These are phyloP conservation scores for Rattus rattus DNA, from an alignment of 2,113 vertebrate genomes.

Conservation along the genomic window DNA sequence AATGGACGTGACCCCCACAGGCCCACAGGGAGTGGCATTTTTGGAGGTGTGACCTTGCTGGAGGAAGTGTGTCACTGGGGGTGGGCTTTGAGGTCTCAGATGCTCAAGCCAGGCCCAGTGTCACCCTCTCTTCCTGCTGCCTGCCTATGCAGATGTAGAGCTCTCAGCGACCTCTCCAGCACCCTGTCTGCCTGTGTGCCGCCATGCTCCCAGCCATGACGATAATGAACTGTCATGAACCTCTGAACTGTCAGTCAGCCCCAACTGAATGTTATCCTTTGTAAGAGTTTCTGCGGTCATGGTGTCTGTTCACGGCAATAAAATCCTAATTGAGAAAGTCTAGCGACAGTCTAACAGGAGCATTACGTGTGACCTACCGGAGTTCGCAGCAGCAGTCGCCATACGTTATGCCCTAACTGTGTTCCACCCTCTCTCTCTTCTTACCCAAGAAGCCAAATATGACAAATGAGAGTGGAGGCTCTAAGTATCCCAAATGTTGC, in stretches of 20 bases:
- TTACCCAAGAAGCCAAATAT: neutral
- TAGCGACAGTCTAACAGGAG: neutral
- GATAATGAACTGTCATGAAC: neutral
- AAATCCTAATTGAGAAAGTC: neutral
- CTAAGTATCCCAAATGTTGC: neutral
- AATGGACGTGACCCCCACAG: neutral
- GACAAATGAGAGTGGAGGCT: neutral
- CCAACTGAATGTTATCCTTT: neutral
- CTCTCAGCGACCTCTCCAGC: neutral
- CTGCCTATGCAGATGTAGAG: neutral
- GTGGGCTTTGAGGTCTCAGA: neutral
- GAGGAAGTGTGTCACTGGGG: neutral
- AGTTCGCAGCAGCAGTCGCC: neutral
- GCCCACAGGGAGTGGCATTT: neutral
- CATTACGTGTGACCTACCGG: neutral
- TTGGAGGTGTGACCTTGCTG: neutral
- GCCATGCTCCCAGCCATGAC: neutral
- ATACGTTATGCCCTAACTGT: neutral
- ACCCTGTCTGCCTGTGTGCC: fast-evolving
- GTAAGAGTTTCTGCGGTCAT: neutral
- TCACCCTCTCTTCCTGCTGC: neutral
- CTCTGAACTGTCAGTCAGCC: neutral
- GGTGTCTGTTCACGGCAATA: neutral
- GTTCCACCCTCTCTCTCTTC: neutral
- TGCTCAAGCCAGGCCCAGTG: too few species aligned